phyloP scores from a whole-genome alignment of 2,113 vertebrate genomes.

The mouse (Mus musculus) region GRCm39 chr13:11094501-11095000 shows the following conservation, averaged over 20 bases:
- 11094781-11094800: neutral
- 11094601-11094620: neutral
- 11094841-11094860: rapidly evolving
- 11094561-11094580: neutral
- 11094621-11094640: neutral
- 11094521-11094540: too few species aligned
- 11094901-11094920: too few species aligned
- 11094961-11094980: too few species aligned
- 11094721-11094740: neutral
- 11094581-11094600: neutral
- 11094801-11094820: rapidly evolving
- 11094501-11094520: neutral
- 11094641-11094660: neutral
- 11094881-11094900: too few species aligned
- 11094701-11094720: neutral
- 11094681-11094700: too few species aligned
- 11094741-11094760: neutral
- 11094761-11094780: neutral
- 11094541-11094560: neutral
- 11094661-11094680: neutral
- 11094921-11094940: too few species aligned
- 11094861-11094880: rapidly evolving
- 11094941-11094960: too few species aligned
- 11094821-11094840: rapidly evolving
- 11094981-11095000: too few species aligned